Conservation (phyloP, 2,888 invertebrate genomes). For the Fabriciana adippe region DNA sequence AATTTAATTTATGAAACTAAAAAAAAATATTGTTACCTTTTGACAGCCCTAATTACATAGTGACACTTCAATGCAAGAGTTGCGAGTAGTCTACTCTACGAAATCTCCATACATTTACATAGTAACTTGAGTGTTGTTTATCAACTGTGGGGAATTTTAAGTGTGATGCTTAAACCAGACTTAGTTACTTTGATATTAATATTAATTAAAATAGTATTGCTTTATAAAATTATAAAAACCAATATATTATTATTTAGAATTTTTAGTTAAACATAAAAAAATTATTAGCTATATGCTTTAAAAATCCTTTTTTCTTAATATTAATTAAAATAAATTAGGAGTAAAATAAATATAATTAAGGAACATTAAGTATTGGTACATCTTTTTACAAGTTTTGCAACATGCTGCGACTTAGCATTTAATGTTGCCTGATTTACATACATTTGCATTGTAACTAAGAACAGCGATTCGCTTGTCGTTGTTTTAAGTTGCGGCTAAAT, state of each 20-base stretch:
- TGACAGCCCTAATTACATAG: slow-evolving; percentile 31
- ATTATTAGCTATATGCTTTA: not conserved
- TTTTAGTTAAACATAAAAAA: too few species aligned
- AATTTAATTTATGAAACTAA: not conserved
- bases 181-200: slow-evolving; percentile 12
- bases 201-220: slow-evolving; percentile 1
- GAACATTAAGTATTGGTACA: slow-evolving; percentile 13
- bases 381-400: slow-evolving; percentile 30
- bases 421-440: slow-evolving; percentile 53
- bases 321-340: not conserved
- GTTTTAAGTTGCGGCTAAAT: slow-evolving; percentile 28
- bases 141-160: slow-evolving; percentile 29
- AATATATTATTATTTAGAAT: not conserved
- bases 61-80: slow-evolving; percentile 40
- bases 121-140: slow-evolving; percentile 29
- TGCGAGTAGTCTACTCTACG: slow-evolving; percentile 37
- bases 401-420: slow-evolving; percentile 24
- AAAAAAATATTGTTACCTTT: slow-evolving; percentile 36
- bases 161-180: slow-evolving; percentile 3
- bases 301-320: not conserved
- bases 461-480: slow-evolving; percentile 47
- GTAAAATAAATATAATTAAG: not conserved
- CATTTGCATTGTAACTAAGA: slow-evolving; percentile 57
- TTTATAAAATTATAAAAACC: not conserved
- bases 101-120: slow-evolving; percentile 70